Base-by-base conservation (phyloP, 2,888 invertebrate genomes). In the Micropterix aruncella region DNA sequence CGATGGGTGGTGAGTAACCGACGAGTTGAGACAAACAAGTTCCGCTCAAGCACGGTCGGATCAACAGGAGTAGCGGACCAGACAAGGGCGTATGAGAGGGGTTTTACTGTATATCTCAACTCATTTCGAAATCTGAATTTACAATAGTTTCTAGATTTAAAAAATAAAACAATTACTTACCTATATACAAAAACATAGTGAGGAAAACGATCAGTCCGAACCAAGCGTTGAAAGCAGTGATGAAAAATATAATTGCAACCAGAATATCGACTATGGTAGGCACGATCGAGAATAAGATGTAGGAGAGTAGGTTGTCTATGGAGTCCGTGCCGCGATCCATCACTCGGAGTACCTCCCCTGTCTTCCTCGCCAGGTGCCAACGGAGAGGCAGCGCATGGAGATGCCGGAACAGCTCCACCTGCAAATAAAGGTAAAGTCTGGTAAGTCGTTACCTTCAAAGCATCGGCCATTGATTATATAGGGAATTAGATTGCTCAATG, bases 271-370 rank as follows among this genome's bases (percentile, higher is more conserved):
- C 66, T 46, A 99, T 78, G 0, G 96, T 96, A 0, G 97, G 97
- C 0, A 83, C 60, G 52, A 99, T 96, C 39, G 90, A 90, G 66
- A 96, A 96, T 38, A 96, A 67, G 41, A 96, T 85, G 58, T 86
- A 93, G 56, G 86, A 93, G 1, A 97, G 74, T 7, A 99, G 72
- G 62, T 86, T 92, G 65, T 95, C 94, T 53, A 97, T 92, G 44
- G 94, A 94, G 55, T 90, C 92, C 0, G 96, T 96, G 51, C 97
- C 97, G 48, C 97, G 75, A 65, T 99, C 97, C 89, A 99, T 95
- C 0, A 97, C 83, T 27, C 95, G 73, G 2, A 97, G 69, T 1
- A 99, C 94, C 70, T 99, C 96, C 2, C 97, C 97, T 0, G 97
- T 97, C 70, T 97, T 97, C 9, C 96, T 71, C 2, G 83, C 77